Conservation (phyloP, 1,140 invertebrate genomes). For the Akabosia matsudoensis region DNA sequence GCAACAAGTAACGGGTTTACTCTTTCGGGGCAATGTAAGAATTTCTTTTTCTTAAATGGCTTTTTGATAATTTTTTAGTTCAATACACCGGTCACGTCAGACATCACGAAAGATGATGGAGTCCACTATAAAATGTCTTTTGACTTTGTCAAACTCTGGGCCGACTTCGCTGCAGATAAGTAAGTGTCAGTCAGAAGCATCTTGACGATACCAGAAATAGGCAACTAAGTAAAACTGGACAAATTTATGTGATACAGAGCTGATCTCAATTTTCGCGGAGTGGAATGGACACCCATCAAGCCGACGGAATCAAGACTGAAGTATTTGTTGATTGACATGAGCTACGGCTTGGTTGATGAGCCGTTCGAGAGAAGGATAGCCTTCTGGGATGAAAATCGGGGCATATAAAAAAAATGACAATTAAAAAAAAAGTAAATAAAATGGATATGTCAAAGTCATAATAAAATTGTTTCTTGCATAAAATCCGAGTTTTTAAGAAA, state of each 20-base stretch:
- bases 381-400: conserved; percentile 32
- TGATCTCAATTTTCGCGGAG: conserved; percentile 30
- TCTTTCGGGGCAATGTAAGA: too few relatives aligned
- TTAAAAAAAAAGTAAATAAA: too few relatives aligned
- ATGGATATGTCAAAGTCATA: too few relatives aligned
- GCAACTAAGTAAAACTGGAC: neutral
- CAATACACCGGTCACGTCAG: conserved; percentile 29
- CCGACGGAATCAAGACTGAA: conserved; percentile 3
- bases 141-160: conserved; percentile 33
- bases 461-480: neutral
- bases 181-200: too few relatives aligned
- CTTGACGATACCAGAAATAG: neutral
- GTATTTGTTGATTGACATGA: conserved; percentile 34
- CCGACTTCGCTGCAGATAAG: conserved; percentile 35
- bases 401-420: too few relatives aligned
- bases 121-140: conserved; percentile 32
- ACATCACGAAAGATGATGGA: neutral
- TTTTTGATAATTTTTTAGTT: too few relatives aligned
- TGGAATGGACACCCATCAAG: conserved; percentile 21
- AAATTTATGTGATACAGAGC: conserved; percentile 3
- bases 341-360: conserved; percentile 32
- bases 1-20: too few relatives aligned
- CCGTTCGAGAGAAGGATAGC: conserved; percentile 33
- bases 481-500: neutral
- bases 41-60: neutral